These are phyloP conservation scores for Corythornis leucogaster DNA, from an alignment of 2,797 vertebrate genomes.

Conservation along the genomic window DNA sequence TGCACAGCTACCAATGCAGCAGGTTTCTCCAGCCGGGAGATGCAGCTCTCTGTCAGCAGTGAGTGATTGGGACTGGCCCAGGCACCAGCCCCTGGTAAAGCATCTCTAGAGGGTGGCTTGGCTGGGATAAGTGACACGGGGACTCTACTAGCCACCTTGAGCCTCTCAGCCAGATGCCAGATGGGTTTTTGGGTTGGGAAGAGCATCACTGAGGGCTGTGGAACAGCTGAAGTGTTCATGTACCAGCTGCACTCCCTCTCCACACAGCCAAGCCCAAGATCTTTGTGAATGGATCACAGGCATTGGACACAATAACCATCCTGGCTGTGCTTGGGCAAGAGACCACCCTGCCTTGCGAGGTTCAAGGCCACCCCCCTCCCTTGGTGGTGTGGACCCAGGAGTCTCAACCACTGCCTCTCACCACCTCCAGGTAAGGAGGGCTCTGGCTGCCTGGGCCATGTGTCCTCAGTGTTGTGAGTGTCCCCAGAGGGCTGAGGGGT, in stretches of 20 bases:
- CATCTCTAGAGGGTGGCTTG: not conserved
- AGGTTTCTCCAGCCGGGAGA: slow-evolving; percentile 87
- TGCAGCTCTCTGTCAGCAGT: slow-evolving; percentile 92
- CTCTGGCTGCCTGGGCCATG: rapidly evolving
- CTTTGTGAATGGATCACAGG: slow-evolving; percentile 57
- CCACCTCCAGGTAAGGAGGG: slow-evolving; percentile 82
- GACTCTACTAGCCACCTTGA: not conserved
- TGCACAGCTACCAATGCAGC: slow-evolving; percentile 89
- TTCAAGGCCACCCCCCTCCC: slow-evolving; percentile 84
- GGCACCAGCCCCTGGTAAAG: not conserved
- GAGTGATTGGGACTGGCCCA: slow-evolving; percentile 57
- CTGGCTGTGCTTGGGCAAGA: slow-evolving; percentile 84
- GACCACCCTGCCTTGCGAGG: slow-evolving; percentile 88
- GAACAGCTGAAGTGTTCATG: not conserved
- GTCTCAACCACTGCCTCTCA: slow-evolving; percentile 77
- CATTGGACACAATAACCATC: slow-evolving; percentile 66
- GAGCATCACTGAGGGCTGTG: not conserved
- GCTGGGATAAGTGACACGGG: not conserved
- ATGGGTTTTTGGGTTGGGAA: not conserved
- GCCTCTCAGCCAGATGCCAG: not conserved
- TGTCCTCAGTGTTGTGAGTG: no score
- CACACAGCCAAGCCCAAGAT: slow-evolving; percentile 87
- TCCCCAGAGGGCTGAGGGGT: rapidly evolving
- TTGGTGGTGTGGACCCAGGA: slow-evolving; percentile 88
- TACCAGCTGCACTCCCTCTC: rapidly evolving